Evolutionary conservation across 2,797 vertebrate species (phyloP), one percentile per base, ranked within the genome.

Genomic region (Urosaurus nigricauda): DNA sequence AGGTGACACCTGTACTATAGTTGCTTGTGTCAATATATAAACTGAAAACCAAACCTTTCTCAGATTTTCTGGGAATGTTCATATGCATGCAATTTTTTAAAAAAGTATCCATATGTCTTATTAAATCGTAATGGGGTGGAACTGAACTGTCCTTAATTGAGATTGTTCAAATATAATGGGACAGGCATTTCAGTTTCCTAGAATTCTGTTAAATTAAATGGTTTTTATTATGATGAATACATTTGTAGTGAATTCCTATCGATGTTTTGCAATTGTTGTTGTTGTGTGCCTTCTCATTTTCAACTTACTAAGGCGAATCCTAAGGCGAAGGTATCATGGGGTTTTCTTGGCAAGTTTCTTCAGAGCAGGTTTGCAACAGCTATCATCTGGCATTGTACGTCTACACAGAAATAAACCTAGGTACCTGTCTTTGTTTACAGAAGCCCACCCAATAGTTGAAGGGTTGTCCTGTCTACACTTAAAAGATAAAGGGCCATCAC

Each of bases 61-160:
- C 90, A 91, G 93, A 89, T 93, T 85, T 88, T 81, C 90, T 92
- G 87, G 92, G 84, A 91, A 94, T 92, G 92, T 91, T 91, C 91
- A 93, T 88, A 94, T 94, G 92, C 94, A 93, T 92, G 92, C 56
- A 94, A 93, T 37, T 65, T 9, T 94, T 93, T 86, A 92, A 71
- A 84, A 89, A 93, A 94, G 93, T 89, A 90, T 91, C n/a, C 90
- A 92, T 93, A 93, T 93, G 88, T 93, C 86, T 91, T 90, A 4
- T 75, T 19, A 89, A 88, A 82, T 86, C 91, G 88, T 93, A 13
- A 63, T 26, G 21, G 56, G 35, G 11, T 12, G 37, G 11, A 17
- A 29, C 11, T 19, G 53, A 26, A 40, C 5, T 21, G n/a, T 53
- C 21, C 60, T 75, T 51, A 47, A 93, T 87, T 79, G 89, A 91